Base-by-base conservation (phyloP, 1,140 invertebrate genomes). In the Drosophila auraria region DNA sequence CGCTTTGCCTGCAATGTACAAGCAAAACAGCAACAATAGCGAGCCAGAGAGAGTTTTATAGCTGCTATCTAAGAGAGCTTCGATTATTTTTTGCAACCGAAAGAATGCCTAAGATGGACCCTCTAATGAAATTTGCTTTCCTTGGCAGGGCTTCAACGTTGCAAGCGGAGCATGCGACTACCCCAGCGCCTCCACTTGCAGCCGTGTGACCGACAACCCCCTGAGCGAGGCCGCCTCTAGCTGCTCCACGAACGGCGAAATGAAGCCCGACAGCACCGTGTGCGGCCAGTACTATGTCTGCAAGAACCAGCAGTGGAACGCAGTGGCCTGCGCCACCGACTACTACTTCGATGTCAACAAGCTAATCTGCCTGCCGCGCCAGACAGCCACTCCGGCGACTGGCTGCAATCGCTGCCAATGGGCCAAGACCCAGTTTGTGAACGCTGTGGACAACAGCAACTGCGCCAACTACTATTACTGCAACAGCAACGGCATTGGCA, bases 401-500 rank as follows among this genome's bases (percentile, higher is more conserved):
- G 68, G 68, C 23, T 87, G 83, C 81, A 78, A 87, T 44, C 84
- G 83, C 8, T 87, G 83, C 38, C 80, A 81, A 49, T 60, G 45
- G 4, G 17, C 78, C 7, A 44, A 0, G 0, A n/a, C 8, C 0
- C 0, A 0, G 0, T 87, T 78, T 9, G 84, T 72, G 8, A 87
- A 87, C 65, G 65, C 64, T 33, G 80, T 83, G 1, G 23, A 68
- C 17, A 14, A 1, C 3, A 12, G 36, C 1, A 11, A 6, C 23
- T 87, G 83, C 44, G 14, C 11, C 5, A n/a, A 12, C 4, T 87
- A 83, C 40, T 77, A 64, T 15, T 83, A 75, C 11, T 87, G 83
- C 65, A 64, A 40, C 9, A 45, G 49, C 4, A 36, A 71, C 11
- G 77, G 72, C 2, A 0, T 3, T 0, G 47, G 40, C 51, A 36